These are phyloP conservation scores for Fulica atra DNA, from an alignment of 2,113 vertebrate species.

Conservation along the genomic window DNA sequence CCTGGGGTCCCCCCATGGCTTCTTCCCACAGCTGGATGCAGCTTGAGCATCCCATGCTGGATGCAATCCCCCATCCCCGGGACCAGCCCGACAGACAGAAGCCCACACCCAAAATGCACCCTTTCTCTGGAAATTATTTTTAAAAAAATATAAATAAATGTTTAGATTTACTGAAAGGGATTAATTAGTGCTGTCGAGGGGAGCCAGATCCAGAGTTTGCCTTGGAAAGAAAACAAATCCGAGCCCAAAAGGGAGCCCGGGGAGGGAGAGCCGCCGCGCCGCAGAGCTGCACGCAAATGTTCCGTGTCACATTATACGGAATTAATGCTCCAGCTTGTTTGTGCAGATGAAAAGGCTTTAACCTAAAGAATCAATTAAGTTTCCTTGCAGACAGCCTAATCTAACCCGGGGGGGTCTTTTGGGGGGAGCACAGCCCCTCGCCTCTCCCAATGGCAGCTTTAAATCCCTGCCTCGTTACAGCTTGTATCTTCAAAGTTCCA, in stretches of 20 bases:
- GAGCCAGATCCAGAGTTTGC: neutral
- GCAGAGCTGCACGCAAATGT: neutral
- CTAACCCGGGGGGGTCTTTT: neutral
- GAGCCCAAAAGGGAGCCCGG: neutral
- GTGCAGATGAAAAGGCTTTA: neutral
- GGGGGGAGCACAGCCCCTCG: neutral
- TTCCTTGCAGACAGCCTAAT: neutral
- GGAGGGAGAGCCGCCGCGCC: neutral
- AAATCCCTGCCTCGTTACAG: neutral
- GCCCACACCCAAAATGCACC: neutral
- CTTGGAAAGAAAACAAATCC: neutral
- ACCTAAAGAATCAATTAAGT: conserved; percentile 16
- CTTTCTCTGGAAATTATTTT: neutral
- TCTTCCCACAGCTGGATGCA: rapidly evolving
- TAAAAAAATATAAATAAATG: neutral
- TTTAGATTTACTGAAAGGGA: neutral
- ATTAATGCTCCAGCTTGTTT: neutral
- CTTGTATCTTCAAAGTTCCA: neutral
- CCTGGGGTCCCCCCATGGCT: rapidly evolving
- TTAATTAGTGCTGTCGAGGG: neutral
- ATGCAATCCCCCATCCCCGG: rapidly evolving
- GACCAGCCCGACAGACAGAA: rapidly evolving
- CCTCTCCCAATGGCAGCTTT: neutral
- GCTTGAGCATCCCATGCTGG: rapidly evolving
- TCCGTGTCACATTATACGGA: neutral